phyloP scores from a whole-genome alignment of 2,888 invertebrate genomes.

The Coenonympha arcania region DNA sequence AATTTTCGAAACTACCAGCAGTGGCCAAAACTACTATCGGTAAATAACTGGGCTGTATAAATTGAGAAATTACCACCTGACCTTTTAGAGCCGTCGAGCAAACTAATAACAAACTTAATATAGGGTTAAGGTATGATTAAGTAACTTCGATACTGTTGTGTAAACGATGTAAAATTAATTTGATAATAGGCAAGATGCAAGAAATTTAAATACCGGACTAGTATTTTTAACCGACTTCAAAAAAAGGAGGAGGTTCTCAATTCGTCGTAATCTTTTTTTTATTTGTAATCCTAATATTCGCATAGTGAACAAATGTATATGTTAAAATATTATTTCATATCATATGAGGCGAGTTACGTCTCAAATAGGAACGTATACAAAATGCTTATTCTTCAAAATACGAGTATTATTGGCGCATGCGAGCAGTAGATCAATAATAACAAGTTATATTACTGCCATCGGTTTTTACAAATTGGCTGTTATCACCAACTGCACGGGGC shows the following conservation, averaged over 20 bases:
- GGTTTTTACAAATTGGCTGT: neutral
- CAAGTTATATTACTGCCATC: neutral
- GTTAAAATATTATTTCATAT: no score
- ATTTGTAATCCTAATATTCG: no score
- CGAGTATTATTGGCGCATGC: neutral
- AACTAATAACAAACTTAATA: conserved; percentile 4
- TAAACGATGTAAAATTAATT: neutral
- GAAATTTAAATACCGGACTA: no score
- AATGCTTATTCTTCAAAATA: neutral
- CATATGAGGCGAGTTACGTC: no score
- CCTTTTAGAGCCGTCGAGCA: neutral
- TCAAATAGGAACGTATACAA: no score
- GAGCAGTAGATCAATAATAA: neutral
- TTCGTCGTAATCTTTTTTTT: no score
- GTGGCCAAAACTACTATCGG: no score
- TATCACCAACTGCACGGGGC: neutral
- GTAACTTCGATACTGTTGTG: neutral
- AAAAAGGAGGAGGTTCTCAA: no score
- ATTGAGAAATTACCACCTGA: neutral
- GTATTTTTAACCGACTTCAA: no score
- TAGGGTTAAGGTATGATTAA: neutral
- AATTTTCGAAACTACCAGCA: no score
- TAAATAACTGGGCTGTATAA: neutral
- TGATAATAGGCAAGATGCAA: no score
- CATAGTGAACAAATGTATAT: no score